These are phyloP conservation scores for Galemys pyrenaicus DNA, from an alignment of 2,113 vertebrate genomes.

Conservation along the genomic window DNA sequence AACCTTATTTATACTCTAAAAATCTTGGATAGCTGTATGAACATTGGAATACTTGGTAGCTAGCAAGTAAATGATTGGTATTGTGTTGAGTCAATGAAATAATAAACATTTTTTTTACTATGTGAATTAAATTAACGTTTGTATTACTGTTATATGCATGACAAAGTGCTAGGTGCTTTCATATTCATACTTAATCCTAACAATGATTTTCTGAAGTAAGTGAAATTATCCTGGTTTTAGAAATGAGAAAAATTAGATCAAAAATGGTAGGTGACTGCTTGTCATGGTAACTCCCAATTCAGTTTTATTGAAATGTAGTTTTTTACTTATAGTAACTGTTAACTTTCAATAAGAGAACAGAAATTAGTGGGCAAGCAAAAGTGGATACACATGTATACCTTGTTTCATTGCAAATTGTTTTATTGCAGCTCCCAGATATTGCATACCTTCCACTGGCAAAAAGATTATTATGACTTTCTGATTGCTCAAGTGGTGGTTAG, in stretches of 20 bases:
- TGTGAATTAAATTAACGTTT: slow-evolving; percentile 35
- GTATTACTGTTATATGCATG: not conserved
- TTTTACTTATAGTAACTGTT: not conserved
- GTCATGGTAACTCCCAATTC: not conserved
- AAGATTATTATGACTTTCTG: not conserved
- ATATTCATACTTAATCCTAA: not conserved
- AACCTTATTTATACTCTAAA: not conserved
- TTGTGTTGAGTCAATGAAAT: slow-evolving; percentile 46
- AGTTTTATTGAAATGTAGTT: slow-evolving; percentile 33
- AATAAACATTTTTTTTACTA: not conserved
- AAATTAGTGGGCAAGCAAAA: not conserved
- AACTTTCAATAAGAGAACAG: not conserved
- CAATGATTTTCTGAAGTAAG: not conserved
- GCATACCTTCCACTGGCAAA: too few relatives aligned
- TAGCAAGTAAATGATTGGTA: not conserved
- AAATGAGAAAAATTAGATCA: slow-evolving; percentile 27
- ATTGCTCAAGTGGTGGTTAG: not conserved
- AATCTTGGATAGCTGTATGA: not conserved
- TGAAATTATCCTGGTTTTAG: slow-evolving; percentile 18
- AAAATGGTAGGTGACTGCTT: not conserved
- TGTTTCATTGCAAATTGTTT: not conserved
- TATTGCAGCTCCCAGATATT: not conserved
- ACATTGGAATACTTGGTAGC: not conserved
- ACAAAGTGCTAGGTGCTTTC: slow-evolving; percentile 6
- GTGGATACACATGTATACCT: not conserved